Conservation (phyloP, 2,113 vertebrate genomes). For the Thymallus thymallus region DNA sequence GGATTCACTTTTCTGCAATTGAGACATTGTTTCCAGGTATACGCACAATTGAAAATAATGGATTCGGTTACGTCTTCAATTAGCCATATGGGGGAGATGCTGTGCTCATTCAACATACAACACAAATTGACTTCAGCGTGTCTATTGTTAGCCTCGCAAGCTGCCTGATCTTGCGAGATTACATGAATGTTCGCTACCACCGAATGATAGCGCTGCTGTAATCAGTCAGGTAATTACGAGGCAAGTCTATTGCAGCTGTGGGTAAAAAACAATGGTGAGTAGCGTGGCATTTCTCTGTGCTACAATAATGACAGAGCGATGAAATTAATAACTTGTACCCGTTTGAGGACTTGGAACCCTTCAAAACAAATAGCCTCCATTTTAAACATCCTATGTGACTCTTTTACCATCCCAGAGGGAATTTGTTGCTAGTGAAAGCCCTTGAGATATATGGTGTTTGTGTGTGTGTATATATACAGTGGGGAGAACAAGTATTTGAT, state of each 20-base stretch:
- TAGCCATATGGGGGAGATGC: not conserved
- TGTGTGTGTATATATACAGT: no score
- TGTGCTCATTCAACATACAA: constrained; percentile 4
- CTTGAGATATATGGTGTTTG: not conserved
- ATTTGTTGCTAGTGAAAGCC: no score
- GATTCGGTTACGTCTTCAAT: not conserved
- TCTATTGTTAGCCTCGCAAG: no score
- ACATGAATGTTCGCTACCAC: no score
- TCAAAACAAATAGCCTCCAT: not conserved
- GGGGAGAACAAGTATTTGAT: no score
- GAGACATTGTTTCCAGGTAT: constrained; percentile 9
- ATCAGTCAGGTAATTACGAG: no score
- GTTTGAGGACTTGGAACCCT: not conserved
- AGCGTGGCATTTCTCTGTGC: not conserved
- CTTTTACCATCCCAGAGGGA: no score
- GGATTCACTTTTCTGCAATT: constrained; percentile 25
- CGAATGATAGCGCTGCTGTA: no score
- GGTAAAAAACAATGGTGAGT: not conserved
- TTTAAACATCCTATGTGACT: not conserved
- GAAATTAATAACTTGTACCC: not conserved
- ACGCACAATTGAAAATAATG: not conserved
- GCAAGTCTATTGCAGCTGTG: constrained; percentile 11
- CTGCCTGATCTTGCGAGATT: no score
- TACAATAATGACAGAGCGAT: not conserved
- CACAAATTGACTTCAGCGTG: not conserved